phyloP scores from a whole-genome alignment of 2,888 invertebrate species.

The Ormia ochracea region DNA sequence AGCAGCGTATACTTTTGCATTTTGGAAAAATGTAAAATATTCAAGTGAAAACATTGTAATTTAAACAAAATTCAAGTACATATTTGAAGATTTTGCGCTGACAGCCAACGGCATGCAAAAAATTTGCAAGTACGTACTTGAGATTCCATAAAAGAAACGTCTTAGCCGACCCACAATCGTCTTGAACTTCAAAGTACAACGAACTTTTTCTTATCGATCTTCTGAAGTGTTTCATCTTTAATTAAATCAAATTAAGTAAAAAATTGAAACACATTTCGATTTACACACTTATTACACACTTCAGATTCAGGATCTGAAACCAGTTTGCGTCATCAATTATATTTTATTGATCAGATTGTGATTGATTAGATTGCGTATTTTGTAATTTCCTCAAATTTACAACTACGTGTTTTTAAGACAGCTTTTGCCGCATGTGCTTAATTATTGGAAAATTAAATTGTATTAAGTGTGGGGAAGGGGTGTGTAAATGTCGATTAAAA shows the following conservation, averaged over 20 bases:
- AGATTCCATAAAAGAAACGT: conserved; percentile 14
- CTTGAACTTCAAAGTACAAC: conserved; percentile 58
- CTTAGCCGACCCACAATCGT: conserved; percentile 12
- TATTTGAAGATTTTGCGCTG: not conserved
- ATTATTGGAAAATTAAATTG: not conserved
- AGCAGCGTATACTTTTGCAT: too few relatives aligned
- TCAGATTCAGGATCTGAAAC: not conserved
- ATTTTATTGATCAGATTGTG: not conserved
- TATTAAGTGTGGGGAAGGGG: not conserved
- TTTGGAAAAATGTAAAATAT: too few relatives aligned
- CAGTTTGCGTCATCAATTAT: conserved; percentile 13
- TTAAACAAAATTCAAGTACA: not conserved
- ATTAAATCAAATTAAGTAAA: too few relatives aligned
- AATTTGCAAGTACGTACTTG: conserved; percentile 10
- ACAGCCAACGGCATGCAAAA: not conserved
- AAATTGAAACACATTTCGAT: too few relatives aligned
- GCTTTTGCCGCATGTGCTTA: not conserved
- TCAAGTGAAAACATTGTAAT: too few relatives aligned
- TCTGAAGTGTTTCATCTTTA: conserved; percentile 38
- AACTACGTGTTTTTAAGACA: not conserved
- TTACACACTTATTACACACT: too few relatives aligned
- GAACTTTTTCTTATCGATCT: conserved; percentile 47
- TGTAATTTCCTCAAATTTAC: conserved; percentile 1
- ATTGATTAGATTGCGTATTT: conserved; percentile 26
- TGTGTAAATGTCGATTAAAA: conserved; percentile 1